Evolutionary conservation across 2,113 vertebrate genomes (phyloP), one percentile per base, ranked within the genome.

Genomic region (Trematocara nigrifrons): DNA sequence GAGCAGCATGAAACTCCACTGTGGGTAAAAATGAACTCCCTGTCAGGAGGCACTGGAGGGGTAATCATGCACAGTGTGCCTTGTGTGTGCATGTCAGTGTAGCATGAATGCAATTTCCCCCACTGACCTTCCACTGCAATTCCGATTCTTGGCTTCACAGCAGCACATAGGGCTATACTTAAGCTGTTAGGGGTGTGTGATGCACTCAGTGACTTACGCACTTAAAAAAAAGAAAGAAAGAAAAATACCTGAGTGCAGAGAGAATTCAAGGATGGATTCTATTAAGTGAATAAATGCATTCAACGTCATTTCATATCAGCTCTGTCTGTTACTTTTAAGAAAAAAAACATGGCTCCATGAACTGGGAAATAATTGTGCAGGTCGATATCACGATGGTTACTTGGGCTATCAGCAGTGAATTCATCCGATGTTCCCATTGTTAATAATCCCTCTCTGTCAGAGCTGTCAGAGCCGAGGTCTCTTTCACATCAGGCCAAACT

Each of bases 51-150:
- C 64, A 61, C 71, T 83, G 69, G 76, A 86, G 83, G 89, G 49
- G 83, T 85, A 90, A 88, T 93, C 90, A 89, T 88, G 88, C 86
- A 76, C 85, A 87, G 69, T 83, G 89, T 15, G 81, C 79, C 83
- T 85, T 40, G 22, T 89, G 86, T 88, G 84, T 90, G 81, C 85
- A 84, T 89, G 90, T 91, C 86, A 80, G 77, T 92, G 87, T 83
- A 84, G 91, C 90, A 89, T 94, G 90, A 91, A 93, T 87, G 86
- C 86, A 93, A 91, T 93, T 89, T 89, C 79, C 86, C 87, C 84
- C 66, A 3, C 56, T 87, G 92, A 94, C 93, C 92, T 87, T 90
- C 82, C 61, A 26, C 66, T 83, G 84, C 33, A 79, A 89, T 86
- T 89, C 80, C 47, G 81, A 86, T 81, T 81, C 71, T 49, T 76